phyloP scores from a whole-genome alignment of 2,888 invertebrate genomes.

The Meteorus colon region DNA sequence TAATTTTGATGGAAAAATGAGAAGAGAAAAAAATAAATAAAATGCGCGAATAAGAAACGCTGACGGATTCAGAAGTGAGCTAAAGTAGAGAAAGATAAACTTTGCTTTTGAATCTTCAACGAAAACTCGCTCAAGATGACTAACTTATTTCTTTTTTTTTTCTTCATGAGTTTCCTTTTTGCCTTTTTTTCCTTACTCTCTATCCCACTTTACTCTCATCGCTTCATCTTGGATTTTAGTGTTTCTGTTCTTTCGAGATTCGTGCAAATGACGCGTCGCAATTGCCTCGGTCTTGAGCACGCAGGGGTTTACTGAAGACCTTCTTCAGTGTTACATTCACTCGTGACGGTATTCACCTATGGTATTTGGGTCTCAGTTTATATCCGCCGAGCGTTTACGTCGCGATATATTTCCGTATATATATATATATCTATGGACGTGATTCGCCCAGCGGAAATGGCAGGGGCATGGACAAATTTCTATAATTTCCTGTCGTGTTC shows the following conservation, averaged over 20 bases:
- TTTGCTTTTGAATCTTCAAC: slow-evolving; percentile 22
- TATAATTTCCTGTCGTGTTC: not conserved
- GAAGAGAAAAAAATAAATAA: not conserved
- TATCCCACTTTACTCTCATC: not conserved
- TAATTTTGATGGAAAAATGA: not conserved
- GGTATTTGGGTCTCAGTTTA: not conserved
- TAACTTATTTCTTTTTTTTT: not conserved
- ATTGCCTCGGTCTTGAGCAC: not conserved
- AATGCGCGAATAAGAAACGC: slow-evolving; percentile 6
- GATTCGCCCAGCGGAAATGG: not conserved
- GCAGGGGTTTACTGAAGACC: not conserved
- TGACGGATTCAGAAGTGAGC: slow-evolving; percentile 22
- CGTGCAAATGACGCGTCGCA: slow-evolving; percentile 7
- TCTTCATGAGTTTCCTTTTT: not conserved
- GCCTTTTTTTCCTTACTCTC: not conserved
- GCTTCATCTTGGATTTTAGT: not conserved
- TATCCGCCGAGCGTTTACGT: not conserved
- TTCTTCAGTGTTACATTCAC: not conserved
- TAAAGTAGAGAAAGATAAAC: slow-evolving; percentile 16
- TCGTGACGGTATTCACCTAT: not conserved
- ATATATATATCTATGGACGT: not conserved
- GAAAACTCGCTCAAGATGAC: slow-evolving; percentile 9
- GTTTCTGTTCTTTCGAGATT: not conserved
- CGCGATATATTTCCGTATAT: not conserved
- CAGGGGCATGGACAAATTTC: not conserved